Percentiles rank a stretch among this genome's conserved stretches.
These are phyloP conservation scores for Protophormia terraenovae DNA, from an alignment of 2,888 invertebrate genomes.

Conservation along the genomic window DNA sequence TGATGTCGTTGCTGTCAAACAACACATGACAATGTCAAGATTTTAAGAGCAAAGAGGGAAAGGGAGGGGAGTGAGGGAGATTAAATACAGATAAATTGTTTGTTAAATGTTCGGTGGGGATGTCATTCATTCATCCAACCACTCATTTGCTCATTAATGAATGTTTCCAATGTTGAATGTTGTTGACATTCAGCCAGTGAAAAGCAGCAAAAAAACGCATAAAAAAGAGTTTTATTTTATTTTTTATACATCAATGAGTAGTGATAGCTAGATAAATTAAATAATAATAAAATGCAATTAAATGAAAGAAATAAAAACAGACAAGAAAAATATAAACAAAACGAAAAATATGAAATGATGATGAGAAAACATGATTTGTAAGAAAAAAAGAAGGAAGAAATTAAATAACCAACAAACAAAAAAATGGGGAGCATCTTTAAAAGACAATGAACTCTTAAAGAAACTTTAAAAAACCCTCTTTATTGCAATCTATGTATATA, in stretches of 20 bases:
- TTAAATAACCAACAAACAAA: no score
- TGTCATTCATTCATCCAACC: slow-evolving; percentile 8
- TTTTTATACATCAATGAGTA: slow-evolving; percentile 20
- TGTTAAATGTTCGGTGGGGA: slow-evolving; percentile 37
- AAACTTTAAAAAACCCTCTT: not conserved
- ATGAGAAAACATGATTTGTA: slow-evolving; percentile 21
- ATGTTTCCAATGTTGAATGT: slow-evolving; percentile 14
- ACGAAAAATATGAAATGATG: slow-evolving; percentile 10
- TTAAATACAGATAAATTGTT: slow-evolving; percentile 39
- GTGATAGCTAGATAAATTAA: slow-evolving; percentile 48
- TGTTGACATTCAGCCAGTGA: slow-evolving; percentile 39
- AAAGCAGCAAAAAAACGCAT: not conserved
- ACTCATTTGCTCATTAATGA: slow-evolving; percentile 27
- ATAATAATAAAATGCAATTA: slow-evolving; percentile 64
- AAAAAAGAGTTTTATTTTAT: not conserved
- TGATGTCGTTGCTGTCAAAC: slow-evolving; percentile 15
- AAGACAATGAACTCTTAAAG: slow-evolving; percentile 61
- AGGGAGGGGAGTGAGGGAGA: no score
- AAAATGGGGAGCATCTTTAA: slow-evolving; percentile 10
- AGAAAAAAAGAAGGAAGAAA: not conserved
- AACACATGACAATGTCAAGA: slow-evolving; percentile 49
- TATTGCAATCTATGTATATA: no score
- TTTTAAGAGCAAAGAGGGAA: not conserved
- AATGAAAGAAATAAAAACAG: slow-evolving; percentile 26
- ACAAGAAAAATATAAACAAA: not conserved